Base-by-base conservation (phyloP, 2,797 vertebrate species). In the Knipowitschia caucasica region DNA sequence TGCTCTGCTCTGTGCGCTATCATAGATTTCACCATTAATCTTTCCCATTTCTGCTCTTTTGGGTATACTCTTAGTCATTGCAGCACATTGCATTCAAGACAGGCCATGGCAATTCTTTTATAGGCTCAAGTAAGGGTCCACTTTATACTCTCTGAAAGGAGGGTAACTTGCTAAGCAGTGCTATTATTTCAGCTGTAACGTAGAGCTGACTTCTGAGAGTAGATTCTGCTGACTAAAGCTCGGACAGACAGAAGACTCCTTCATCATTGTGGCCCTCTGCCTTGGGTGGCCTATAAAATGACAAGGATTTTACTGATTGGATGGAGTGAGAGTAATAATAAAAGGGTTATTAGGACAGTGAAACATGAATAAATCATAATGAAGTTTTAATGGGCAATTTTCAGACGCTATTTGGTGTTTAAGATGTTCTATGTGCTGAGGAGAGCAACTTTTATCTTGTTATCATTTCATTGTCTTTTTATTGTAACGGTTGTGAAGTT, bases 1-100 rank as follows among this genome's bases (percentile, higher is more conserved):
- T 56, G 63, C 53, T 59, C 59, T 71, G 59, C 54, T 54, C 45
- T 63, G 53, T 73, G 64, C 54, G 50, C 63, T 43, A 55, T 60
- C 58, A 61, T 33, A 44, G 50, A 73, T 64, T 73, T 50, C 51
- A 63, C 53, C 51, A 62, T 56, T 56, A 63, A 67, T 73, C 77
- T 63, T 56, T 59, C 57, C 59, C 38, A 31, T 43, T 59, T 11
- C 40, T 43, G 35, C 72, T 61, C 51, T 67, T 49, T 52, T 60
- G 46, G 50, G 58, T 40, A 65, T 43, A 62, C 53, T 59, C 56
- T 56, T 56, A 47, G 29, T 67, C 77, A 73, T 53, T 40, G 53
- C 21, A 67, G 50, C 50, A 52, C 50, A 62, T 40, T 63, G 40
- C 46, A 58, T 65, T 56, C 36, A 63, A 33, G 45, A 62, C 24